Evolutionary conservation across 2,113 vertebrate species (phyloP).

Genomic region (Engraulis encrasicolus): DNA sequence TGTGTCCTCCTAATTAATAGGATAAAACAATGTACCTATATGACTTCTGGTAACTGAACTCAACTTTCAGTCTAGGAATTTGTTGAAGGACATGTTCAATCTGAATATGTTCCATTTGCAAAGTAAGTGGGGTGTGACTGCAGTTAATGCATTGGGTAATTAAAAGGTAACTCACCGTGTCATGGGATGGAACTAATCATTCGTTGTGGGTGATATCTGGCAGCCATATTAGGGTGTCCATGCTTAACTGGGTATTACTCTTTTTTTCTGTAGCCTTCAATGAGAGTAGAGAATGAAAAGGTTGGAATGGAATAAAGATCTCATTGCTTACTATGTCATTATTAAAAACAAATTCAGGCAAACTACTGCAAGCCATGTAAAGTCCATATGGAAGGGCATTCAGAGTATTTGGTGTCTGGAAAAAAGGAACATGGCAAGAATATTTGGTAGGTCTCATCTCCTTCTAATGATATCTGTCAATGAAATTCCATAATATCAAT

Average conservation of each 20-base stretch:
- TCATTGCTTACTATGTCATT: neutral
- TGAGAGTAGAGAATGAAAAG: too few relatives aligned
- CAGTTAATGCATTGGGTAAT: neutral
- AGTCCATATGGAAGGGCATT: neutral
- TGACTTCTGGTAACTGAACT: too few relatives aligned
- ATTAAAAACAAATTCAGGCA: neutral
- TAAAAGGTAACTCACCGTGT: neutral
- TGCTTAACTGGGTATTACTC: too few relatives aligned
- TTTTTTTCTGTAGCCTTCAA: too few relatives aligned
- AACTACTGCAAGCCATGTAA: neutral
- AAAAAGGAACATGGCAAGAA: neutral
- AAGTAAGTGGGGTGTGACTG: neutral
- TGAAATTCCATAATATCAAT: too few relatives aligned
- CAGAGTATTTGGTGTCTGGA: neutral
- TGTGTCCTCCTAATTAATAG: too few relatives aligned
- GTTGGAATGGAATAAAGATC: too few relatives aligned
- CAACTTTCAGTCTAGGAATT: too few relatives aligned
- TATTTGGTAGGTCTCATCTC: neutral
- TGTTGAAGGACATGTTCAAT: too few relatives aligned
- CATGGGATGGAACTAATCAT: neutral
- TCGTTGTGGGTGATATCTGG: neutral
- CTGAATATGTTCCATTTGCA: neutral
- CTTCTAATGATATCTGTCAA: neutral
- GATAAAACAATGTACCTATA: too few relatives aligned
- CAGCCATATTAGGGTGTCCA: too few relatives aligned